Base-by-base conservation (phyloP, 53 echinoderm and acorn worm genomes). In the Holothuria leucospilota region DNA sequence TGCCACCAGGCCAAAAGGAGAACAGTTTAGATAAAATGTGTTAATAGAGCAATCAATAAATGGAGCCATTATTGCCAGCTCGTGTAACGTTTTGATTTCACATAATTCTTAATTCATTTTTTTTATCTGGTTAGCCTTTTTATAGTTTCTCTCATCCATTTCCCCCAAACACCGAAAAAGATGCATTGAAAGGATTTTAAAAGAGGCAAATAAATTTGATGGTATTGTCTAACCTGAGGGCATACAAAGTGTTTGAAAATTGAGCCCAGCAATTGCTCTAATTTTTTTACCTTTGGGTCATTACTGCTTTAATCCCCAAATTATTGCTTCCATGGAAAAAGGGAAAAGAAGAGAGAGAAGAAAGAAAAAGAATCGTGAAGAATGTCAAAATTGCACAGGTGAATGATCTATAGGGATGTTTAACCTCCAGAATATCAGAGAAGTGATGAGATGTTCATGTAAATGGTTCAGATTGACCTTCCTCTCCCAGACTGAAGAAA, bases 181-280 rank as follows among this genome's bases (percentile, higher is more conserved):
- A 75, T 14, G 75, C n/a, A 49, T 75, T 52, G 26, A 28, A 2
- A 75, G 51, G 75, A 52, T 75, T 75, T 51, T 52, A 75, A 75
- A 46, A 75, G 75, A 26, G 39, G 75, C 75, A 21, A 75, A 75
- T 75, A 49, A 52, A 75, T 75, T 75, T 51, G 25, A 51, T 28
- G 75, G 75, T 75, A 42, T 75, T 75, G 75, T 75, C 52, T 75
- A 52, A 75, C 75, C 75, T 46, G 20, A 75, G 75, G 75, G 51
- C 51, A 28, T 75, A 75, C 53, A 75, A 75, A 75, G 51, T 75
- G 75, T 75, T 75, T 75, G 75, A 75, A 75, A 75, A 52, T 75
- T 75, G 75, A 75, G 75, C 75, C 75, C 75, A 75, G 75, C 75
- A 75, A 75, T 75, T 75, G 75, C 75, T 75, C 75, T 75, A 75